Base-by-base conservation (phyloP, 2,797 vertebrate genomes). In the Vultur gryphus region DNA sequence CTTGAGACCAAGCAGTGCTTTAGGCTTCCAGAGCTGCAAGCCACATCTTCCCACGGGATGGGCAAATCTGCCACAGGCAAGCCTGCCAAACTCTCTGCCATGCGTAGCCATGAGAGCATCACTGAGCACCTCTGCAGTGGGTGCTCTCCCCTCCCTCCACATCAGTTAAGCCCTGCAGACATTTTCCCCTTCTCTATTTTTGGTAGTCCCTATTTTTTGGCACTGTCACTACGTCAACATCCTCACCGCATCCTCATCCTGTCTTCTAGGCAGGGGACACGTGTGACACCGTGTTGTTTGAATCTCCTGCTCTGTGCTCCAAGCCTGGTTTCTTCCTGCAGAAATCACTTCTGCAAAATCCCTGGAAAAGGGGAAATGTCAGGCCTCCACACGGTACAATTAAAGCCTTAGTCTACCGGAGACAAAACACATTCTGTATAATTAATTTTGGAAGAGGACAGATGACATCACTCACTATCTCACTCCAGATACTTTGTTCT, bases 201-300 rank as follows among this genome's bases (percentile, higher is more conserved):
- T 3, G 11, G 18, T 35, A 21, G 4, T 33, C 28, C 7, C 17
- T 20, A 4, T 20, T 49, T 85, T 77, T 54, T 43, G 10, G 18
- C 28, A 39, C n/a, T 41, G 4, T 26, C 43, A 12, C 13, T 23
- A 8, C 9, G 1, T 15, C 37, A 76, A 19, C 43, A 43, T 3
- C 18, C 12, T 41, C 23, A 35, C 11, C 0, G 0, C 44, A 39
- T n/a, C 54, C 39, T 59, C 37, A 33, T 18, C 12, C 28, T 72
- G 20, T 46, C 31, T 55, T 48, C 58, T 48, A 58, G 21, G 19
- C 20, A 51, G 41, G 31, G 25, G 4, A 33, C 0, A 1, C 5
- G 0, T 7, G 13, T 25, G 65, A 46, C 33, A 10, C 14, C 3
- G 0, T 4, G 0, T 10, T 25, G n/a, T 10, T 65, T 10, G 8